Conservation (phyloP, 1,140 invertebrate genomes). For the Dendrolimus punctatus region DNA sequence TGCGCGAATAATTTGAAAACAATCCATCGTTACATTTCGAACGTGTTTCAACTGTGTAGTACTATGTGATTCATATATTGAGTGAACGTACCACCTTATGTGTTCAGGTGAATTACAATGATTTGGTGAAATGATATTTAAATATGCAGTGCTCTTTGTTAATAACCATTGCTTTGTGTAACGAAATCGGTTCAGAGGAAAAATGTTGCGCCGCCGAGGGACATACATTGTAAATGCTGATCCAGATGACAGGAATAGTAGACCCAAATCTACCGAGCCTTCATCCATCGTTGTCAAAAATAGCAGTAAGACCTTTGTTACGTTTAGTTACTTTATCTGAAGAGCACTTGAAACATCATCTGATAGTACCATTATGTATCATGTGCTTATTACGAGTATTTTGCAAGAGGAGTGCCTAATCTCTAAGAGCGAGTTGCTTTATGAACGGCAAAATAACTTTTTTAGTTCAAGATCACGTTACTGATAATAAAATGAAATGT, state of each 20-base stretch:
- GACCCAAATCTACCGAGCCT: slow-evolving; percentile 27
- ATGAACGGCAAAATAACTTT: too few relatives aligned
- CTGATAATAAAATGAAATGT: too few relatives aligned
- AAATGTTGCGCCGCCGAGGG: slow-evolving; percentile 55
- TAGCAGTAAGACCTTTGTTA: slow-evolving; percentile 24
- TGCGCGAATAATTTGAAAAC: slow-evolving; percentile 27
- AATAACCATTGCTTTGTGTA: slow-evolving; percentile 11
- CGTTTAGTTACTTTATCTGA: too few relatives aligned
- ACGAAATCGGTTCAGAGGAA: slow-evolving; percentile 14
- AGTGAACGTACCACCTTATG: slow-evolving; percentile 3
- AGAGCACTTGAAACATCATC: too few relatives aligned
- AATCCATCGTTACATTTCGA: slow-evolving; percentile 15
- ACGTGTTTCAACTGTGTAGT: slow-evolving; percentile 2
- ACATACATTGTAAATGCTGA: slow-evolving; percentile 58
- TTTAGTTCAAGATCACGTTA: too few relatives aligned
- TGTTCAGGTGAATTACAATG: slow-evolving; percentile 5
- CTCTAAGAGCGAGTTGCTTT: too few relatives aligned
- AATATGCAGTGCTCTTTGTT: slow-evolving; percentile 6
- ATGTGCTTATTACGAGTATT: too few relatives aligned
- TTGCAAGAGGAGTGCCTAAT: too few relatives aligned
- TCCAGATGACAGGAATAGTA: slow-evolving; percentile 25
- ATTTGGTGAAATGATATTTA: slow-evolving; percentile 9
- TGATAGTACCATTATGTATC: too few relatives aligned
- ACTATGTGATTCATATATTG: slow-evolving; percentile 7
- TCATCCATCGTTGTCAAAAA: slow-evolving; percentile 30